These are phyloP conservation scores for Silurus lanzhouensis DNA, from an alignment of 2,797 vertebrate species.

Conservation along the genomic window DNA sequence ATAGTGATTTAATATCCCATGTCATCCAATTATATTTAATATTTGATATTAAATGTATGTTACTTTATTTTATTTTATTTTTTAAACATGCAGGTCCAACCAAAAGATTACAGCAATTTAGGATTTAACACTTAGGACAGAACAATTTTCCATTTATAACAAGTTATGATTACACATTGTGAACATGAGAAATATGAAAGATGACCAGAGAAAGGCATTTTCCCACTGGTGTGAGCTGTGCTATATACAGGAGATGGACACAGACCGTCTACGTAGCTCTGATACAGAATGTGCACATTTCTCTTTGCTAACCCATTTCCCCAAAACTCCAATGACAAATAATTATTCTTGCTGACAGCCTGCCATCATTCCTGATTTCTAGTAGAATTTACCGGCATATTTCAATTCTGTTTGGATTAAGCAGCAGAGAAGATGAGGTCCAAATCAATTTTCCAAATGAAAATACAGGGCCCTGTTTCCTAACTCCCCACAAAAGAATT, in stretches of 20 bases:
- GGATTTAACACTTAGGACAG: too few species aligned
- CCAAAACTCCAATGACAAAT: slow-evolving; percentile 54
- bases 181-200: not conserved
- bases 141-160: slow-evolving; percentile 5
- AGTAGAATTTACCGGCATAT: slow-evolving; percentile 53
- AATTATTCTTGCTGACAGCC: slow-evolving; percentile 57
- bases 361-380: slow-evolving; percentile 58
- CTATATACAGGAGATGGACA: slow-evolving; percentile 13
- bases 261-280: slow-evolving; percentile 17
- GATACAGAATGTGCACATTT: slow-evolving; percentile 36
- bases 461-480: slow-evolving; percentile 52
- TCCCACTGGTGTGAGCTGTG: not conserved
- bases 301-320: slow-evolving; percentile 50
- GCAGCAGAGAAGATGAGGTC: slow-evolving; percentile 54
- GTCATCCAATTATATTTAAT: slow-evolving; percentile 26
- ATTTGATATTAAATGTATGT: not conserved
- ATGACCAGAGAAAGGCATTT: not conserved
- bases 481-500: slow-evolving; percentile 40
- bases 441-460: slow-evolving; percentile 59
- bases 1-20: slow-evolving; percentile 20
- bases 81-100: slow-evolving; percentile 3
- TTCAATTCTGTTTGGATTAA: slow-evolving; percentile 61
- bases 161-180: not conserved
- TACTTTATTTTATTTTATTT: not conserved
- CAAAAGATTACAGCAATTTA: slow-evolving; percentile 6